phyloP scores from a whole-genome alignment of 1,140 invertebrate species.

The Ylistrum balloti region DNA sequence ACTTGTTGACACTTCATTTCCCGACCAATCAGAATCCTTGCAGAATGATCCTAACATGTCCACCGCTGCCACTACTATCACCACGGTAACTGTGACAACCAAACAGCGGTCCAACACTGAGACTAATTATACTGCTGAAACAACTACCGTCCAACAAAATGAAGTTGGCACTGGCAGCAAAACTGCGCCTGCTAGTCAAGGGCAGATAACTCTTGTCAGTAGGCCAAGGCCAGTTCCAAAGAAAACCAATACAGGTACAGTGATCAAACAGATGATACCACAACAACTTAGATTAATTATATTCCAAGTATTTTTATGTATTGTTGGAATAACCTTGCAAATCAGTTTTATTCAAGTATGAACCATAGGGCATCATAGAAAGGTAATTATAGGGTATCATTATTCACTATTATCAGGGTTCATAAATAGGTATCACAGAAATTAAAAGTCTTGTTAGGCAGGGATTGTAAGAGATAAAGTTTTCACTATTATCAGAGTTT shows the following conservation, averaged over 20 bases:
- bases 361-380: too few relatives aligned
- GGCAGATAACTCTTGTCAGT: slow-evolving; percentile 66
- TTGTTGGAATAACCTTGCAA: too few relatives aligned
- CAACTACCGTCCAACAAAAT: slow-evolving; percentile 56
- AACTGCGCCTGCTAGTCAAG: slow-evolving; percentile 54
- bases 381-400: too few relatives aligned
- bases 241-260: slow-evolving; percentile 63
- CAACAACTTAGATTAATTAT: too few relatives aligned
- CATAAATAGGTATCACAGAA: too few relatives aligned
- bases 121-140: slow-evolving; percentile 45
- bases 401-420: too few relatives aligned
- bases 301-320: too few relatives aligned
- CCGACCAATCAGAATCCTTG: slow-evolving; percentile 55
- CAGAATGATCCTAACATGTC: slow-evolving; percentile 8
- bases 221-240: slow-evolving; percentile 74
- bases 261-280: neutral
- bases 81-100: slow-evolving; percentile 44
- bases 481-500: too few relatives aligned
- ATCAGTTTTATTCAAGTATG: too few relatives aligned
- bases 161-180: slow-evolving; percentile 50
- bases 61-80: neutral
- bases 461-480: too few relatives aligned
- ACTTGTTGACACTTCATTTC: slow-evolving; percentile 58
- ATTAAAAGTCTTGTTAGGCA: too few relatives aligned
- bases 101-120: slow-evolving; percentile 68